Conservation (phyloP, 2,888 invertebrate genomes). For the Standfussiana lucernea region DNA sequence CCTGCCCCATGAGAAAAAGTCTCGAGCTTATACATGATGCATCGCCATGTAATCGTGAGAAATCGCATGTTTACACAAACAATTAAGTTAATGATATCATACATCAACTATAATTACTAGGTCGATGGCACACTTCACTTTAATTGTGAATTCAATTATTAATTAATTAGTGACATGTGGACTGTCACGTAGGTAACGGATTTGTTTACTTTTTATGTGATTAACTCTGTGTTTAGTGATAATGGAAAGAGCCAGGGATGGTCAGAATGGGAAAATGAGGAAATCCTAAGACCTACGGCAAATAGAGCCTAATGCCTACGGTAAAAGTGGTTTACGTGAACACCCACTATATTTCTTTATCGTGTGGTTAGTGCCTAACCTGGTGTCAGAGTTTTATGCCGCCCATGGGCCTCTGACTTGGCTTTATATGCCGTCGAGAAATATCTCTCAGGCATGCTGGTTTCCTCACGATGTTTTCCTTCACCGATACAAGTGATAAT, state of each 20-base stretch:
- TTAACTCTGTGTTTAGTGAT: background rate
- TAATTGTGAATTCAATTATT: conserved; percentile 46
- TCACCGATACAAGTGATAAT: no score
- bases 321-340: no score
- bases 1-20: background rate
- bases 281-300: background rate
- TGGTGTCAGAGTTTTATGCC: no score
- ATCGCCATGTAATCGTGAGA: conserved; percentile 40
- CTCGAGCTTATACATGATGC: background rate
- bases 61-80: conserved; percentile 34
- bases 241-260: conserved; percentile 4
- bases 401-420: no score
- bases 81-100: conserved; percentile 39
- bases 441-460: no score
- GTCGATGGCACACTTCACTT: conserved; percentile 49
- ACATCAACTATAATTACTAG: conserved; percentile 17
- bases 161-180: conserved; percentile 40
- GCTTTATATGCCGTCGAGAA: no score
- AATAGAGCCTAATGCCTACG: background rate
- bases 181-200: conserved; percentile 49
- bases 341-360: no score
- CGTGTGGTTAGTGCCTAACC: no score
- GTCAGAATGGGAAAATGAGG: background rate
- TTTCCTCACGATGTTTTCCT: no score
- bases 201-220: conserved; percentile 1